Evolutionary conservation across 1,140 invertebrate species (phyloP), one percentile per base, ranked within the genome.

Genomic region (Aphaenogaster ashmeadi): DNA sequence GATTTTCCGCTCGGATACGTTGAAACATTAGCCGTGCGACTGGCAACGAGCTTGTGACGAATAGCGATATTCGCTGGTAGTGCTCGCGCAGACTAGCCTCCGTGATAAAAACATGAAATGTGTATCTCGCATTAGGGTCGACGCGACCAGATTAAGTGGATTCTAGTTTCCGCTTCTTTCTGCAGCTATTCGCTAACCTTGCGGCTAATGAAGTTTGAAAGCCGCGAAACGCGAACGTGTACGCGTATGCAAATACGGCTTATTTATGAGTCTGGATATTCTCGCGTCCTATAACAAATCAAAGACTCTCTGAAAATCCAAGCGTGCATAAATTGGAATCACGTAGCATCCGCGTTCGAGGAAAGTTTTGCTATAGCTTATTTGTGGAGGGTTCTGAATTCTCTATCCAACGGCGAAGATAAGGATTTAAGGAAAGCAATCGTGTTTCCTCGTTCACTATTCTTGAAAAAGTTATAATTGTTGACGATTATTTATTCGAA

Each of bases 161-260:
- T 62, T 84, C 54, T 47, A 75, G 69, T 75, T 71, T 60, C 21
- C 18, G 67, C 67, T 47, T 58, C 38, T 47, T 44, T 83, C 38
- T 27, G 7, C 2, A 8, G 9, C 11, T 36, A 27, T 58, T 66
- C 56, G 33, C 11, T 18, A 21, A n/a, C 27, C 9, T 44, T 7
- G 54, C 38, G 38, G 52, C 52, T 83, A 83, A 83, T 83, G 80
- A 84, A 84, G 54, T 74, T 74, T 50, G 69, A 74, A 74, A 74
- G 27, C 54, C 13, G 41, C 67, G 56, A 67, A 80, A 80, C 62
- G n/a, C 47, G 77, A 56, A 71, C 52, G 38, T 67, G 44, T 15
- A 44, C 15, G 47, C 21, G 11, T 60, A 72, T 47, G 50, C 27
- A 74, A 84, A 74, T 84, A 62, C 27, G 27, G 6, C 27, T 81